Percentiles rank a stretch among this genome's conserved stretches.
phyloP scores from a whole-genome alignment of 2,797 vertebrate species.

The Glyptemys insculpta region DNA sequence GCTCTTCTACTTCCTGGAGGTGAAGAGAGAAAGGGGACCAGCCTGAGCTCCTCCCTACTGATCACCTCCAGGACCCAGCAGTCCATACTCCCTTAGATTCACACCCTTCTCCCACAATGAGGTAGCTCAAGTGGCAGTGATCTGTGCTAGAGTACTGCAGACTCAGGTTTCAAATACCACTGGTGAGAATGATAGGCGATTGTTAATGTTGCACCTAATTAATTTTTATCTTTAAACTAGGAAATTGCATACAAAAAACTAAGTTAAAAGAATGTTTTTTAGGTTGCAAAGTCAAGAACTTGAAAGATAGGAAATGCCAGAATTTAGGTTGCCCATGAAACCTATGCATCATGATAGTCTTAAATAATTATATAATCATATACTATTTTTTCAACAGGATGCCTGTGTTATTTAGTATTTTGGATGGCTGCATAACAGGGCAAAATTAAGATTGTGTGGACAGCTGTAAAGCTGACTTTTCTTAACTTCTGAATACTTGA shows the following conservation, averaged over 20 bases:
- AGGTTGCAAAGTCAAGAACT: neutral
- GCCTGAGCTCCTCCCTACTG: neutral
- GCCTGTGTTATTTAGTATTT: neutral
- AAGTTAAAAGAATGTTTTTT: neutral
- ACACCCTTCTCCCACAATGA: neutral
- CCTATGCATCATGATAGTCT: neutral
- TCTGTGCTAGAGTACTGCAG: neutral
- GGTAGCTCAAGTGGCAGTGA: neutral
- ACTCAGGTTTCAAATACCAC: neutral
- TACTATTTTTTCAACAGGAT: neutral
- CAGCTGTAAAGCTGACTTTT: neutral
- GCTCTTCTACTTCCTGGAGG: neutral
- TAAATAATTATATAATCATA: too few relatives aligned
- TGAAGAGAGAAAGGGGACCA: neutral
- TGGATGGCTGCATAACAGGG: conserved; percentile 4
- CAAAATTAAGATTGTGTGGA: neutral
- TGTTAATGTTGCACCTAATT: neutral
- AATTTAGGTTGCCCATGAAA: neutral
- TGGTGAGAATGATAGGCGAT: neutral
- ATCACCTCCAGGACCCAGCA: neutral
- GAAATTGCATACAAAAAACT: neutral
- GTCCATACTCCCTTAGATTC: neutral
- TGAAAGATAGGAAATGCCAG: accelerated
- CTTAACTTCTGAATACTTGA: neutral
- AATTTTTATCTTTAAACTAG: neutral